A percentile compares a stretch with the other conserved stretches of the same genome.
Conservation (phyloP, 2,113 vertebrate genomes). For the Megalops atlanticus region DNA sequence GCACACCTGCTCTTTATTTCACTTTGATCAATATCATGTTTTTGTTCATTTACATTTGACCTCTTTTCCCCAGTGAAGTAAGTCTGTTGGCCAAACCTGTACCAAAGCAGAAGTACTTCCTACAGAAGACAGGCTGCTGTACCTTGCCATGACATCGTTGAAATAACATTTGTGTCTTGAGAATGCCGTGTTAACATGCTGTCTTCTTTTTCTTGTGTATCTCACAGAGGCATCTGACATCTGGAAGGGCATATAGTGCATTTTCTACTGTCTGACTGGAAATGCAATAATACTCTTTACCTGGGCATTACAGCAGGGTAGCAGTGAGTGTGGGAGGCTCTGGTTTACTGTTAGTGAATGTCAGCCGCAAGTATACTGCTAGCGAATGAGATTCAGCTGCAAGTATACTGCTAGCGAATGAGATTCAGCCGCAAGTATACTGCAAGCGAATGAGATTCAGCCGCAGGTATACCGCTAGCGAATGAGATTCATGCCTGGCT, state of each 20-base stretch:
- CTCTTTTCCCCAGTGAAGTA: neutral
- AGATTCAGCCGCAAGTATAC: no score
- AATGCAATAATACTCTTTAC: slow-evolving; percentile 3
- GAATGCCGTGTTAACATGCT: neutral
- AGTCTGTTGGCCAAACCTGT: slow-evolving; percentile 4
- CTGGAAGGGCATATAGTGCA: neutral
- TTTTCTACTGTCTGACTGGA: neutral
- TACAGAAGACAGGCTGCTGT: slow-evolving; percentile 7
- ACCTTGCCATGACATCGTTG: slow-evolving; percentile 2
- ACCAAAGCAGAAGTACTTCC: slow-evolving; percentile 10
- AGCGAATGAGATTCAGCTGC: no score
- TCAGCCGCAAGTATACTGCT: no score
- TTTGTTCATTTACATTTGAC: neutral
- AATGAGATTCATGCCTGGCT: neutral
- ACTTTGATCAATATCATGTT: neutral
- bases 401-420: no score
- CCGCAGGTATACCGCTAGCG: no score
- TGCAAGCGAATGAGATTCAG: no score
- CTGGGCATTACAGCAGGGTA: slow-evolving; percentile 7
- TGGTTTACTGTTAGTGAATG: neutral
- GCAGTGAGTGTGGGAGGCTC: neutral
- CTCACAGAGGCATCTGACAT: neutral
- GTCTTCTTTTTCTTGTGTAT: neutral
- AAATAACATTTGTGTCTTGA: neutral
- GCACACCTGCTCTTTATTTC: neutral